phyloP scores from a whole-genome alignment of 2,797 vertebrate species.

The Pseudopleuronectes americanus region DNA sequence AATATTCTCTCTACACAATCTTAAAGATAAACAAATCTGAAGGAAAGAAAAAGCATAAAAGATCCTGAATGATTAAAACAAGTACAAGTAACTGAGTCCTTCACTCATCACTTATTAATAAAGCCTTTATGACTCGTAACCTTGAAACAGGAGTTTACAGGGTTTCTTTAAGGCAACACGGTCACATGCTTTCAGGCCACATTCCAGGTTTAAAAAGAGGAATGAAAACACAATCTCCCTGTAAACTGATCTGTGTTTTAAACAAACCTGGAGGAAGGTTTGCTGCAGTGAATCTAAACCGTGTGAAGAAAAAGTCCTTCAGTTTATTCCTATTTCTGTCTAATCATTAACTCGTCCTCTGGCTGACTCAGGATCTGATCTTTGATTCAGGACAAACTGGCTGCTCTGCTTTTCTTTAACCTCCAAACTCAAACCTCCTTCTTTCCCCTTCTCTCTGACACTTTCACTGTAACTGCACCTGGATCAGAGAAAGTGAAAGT shows the following conservation, averaged over 20 bases:
- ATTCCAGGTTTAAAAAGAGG: conserved; percentile 33
- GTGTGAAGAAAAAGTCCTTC: background rate
- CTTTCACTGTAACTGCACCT: background rate
- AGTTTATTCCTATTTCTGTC: background rate
- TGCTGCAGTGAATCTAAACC: too few species aligned
- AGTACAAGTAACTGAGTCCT: background rate
- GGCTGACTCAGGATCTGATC: background rate
- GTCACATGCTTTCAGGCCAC: conserved; percentile 15
- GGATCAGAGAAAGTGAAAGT: background rate
- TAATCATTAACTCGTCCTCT: background rate
- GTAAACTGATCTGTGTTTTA: background rate
- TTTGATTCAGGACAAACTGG: background rate
- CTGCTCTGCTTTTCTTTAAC: too few species aligned
- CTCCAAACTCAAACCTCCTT: background rate
- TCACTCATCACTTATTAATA: background rate
- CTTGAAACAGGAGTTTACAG: conserved; percentile 1
- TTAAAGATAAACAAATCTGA: too few species aligned
- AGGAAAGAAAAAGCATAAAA: too few species aligned
- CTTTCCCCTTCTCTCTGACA: background rate
- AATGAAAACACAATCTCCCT: background rate
- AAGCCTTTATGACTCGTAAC: background rate
- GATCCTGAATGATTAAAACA: too few species aligned
- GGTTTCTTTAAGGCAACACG: background rate
- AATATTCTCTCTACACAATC: too few species aligned
- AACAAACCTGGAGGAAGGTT: too few species aligned